These are phyloP conservation scores for Laupala kohalensis DNA, from an alignment of 1,140 invertebrate genomes.

Conservation along the genomic window DNA sequence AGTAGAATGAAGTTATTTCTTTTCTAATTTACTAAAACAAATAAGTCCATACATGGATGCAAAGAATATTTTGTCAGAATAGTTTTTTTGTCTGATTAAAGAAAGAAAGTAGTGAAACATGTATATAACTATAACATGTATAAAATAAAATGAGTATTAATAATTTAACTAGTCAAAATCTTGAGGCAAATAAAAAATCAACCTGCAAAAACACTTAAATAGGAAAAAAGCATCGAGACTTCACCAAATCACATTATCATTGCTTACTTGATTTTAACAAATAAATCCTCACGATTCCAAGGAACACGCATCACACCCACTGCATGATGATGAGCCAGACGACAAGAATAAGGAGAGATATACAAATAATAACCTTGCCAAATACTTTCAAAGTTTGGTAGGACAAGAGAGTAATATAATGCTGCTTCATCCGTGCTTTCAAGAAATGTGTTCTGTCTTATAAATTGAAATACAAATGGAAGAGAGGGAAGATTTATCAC, in stretches of 20 bases:
- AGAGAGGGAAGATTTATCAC: not conserved
- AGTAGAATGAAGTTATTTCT: too few species aligned
- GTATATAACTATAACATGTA: not conserved
- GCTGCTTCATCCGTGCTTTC: constrained; percentile 24
- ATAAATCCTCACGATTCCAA: constrained; percentile 15
- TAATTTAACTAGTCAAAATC: not conserved
- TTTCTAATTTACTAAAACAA: too few species aligned
- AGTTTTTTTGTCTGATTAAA: too few species aligned
- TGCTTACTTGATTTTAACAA: constrained; percentile 2
- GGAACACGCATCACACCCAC: constrained; percentile 15
- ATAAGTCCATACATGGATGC: too few species aligned
- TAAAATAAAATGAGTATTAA: not conserved
- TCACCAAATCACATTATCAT: constrained; percentile 13
- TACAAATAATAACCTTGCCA: constrained; percentile 44
- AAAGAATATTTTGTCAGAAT: too few species aligned
- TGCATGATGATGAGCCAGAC: constrained; percentile 9
- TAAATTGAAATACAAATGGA: constrained; percentile 26
- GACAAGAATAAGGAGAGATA: constrained; percentile 32
- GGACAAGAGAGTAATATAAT: constrained; percentile 41
- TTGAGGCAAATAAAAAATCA: too few species aligned
- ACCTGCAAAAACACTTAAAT: too few species aligned
- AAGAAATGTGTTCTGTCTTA: constrained; percentile 20
- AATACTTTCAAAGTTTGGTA: constrained; percentile 37
- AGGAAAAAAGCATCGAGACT: too few species aligned
- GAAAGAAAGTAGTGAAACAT: not conserved